A percentile compares a stretch with the other conserved stretches of the same genome.
Evolutionary conservation across 2,888 invertebrate species (phyloP).

Genomic region (Andrena chrysosceles): DNA sequence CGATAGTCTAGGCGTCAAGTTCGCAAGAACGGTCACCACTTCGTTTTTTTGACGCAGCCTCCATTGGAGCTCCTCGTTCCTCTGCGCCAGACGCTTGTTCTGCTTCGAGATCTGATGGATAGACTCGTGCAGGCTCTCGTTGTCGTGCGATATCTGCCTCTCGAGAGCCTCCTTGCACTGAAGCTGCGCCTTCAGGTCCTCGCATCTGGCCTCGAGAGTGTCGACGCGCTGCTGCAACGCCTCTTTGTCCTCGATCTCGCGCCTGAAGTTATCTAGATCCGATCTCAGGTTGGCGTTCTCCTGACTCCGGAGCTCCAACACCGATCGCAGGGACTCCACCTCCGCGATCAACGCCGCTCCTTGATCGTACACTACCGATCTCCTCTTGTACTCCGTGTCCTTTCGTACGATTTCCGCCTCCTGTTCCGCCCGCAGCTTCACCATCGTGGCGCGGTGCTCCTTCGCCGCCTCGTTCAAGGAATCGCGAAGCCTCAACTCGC

Average conservation of each 20-base stretch:
- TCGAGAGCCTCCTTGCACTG: constrained; percentile 90
- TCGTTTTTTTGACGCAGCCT: constrained; percentile 93
- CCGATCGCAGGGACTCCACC: constrained; percentile 93
- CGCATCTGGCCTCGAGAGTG: constrained; percentile 92
- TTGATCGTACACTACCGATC: constrained; percentile 86
- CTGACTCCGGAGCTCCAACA: constrained; percentile 94
- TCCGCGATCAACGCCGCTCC: constrained; percentile 88
- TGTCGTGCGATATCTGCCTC: constrained; percentile 89
- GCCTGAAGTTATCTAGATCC: constrained; percentile 89
- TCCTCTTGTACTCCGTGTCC: constrained; percentile 86
- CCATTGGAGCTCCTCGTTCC: constrained; percentile 96
- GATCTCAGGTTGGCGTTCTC: constrained; percentile 93
- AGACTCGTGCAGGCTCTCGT: constrained; percentile 90
- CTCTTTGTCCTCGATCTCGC: constrained; percentile 91
- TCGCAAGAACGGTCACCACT: constrained; percentile 86
- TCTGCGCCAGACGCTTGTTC: constrained; percentile 91
- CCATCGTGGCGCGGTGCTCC: constrained; percentile 78
- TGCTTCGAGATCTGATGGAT: constrained; percentile 92
- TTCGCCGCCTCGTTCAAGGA: constrained; percentile 76
- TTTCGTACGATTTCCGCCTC: constrained; percentile 86
- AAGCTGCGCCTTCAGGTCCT: constrained; percentile 92
- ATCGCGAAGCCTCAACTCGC: constrained; percentile 76
- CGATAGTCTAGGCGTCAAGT: constrained; percentile 78
- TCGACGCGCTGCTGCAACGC: constrained; percentile 91
- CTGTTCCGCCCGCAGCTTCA: constrained; percentile 85